Percentiles rank a stretch among this genome's conserved stretches.
These are phyloP conservation scores for Labia minor DNA, from an alignment of 2,888 invertebrate species.

Conservation along the genomic window DNA sequence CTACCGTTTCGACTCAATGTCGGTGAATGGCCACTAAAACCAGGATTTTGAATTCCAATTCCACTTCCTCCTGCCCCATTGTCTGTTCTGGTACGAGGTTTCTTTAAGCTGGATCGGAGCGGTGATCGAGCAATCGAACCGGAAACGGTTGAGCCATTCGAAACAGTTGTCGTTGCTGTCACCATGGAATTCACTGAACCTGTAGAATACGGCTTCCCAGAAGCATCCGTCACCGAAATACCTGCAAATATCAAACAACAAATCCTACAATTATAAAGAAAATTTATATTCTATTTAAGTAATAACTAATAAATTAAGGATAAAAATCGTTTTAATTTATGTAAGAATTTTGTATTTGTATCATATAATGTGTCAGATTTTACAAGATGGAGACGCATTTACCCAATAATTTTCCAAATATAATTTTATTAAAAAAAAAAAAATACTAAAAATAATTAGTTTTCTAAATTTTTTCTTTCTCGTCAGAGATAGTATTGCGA, in stretches of 20 bases:
- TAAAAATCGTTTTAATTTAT: too few species aligned
- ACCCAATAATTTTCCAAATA: too few species aligned
- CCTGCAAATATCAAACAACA: constrained; percentile 31
- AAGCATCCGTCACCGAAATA: constrained; percentile 78
- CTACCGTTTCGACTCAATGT: constrained; percentile 74
- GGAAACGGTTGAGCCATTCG: constrained; percentile 39
- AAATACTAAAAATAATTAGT: too few species aligned
- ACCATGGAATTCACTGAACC: constrained; percentile 29
- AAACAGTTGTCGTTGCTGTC: constrained; percentile 37
- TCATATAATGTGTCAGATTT: too few species aligned
- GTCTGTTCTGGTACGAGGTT: constrained; percentile 48
- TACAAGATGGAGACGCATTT: too few species aligned
- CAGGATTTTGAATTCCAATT: constrained; percentile 77
- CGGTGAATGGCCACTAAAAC: constrained; percentile 73
- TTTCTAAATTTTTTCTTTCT: too few species aligned
- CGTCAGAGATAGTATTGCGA: too few species aligned
- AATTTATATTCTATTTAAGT: too few species aligned
- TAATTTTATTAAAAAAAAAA: too few species aligned
- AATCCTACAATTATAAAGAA: neutral
- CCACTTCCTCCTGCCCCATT: constrained; percentile 35
- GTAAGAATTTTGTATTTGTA: too few species aligned
- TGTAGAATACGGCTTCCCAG: constrained; percentile 67
- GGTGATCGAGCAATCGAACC: constrained; percentile 48
- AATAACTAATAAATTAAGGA: too few species aligned
- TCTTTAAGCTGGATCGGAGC: constrained; percentile 70